These are phyloP conservation scores for Gallinago stenura DNA, from an alignment of 2,797 vertebrate genomes.

Conservation along the genomic window DNA sequence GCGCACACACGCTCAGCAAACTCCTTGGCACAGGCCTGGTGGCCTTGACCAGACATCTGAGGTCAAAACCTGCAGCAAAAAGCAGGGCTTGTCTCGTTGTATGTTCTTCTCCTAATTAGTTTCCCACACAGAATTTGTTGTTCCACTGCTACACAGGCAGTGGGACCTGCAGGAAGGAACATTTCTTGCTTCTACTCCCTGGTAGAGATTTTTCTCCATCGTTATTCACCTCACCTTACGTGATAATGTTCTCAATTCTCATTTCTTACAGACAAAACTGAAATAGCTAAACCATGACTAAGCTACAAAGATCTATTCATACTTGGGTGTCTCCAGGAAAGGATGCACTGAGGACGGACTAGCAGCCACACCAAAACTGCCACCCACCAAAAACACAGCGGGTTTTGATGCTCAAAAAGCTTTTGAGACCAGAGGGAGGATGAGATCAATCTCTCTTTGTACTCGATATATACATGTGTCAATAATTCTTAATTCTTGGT, in stretches of 20 bases:
- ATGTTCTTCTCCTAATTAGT: not conserved
- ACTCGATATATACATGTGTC: not conserved
- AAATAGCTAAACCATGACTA: not conserved
- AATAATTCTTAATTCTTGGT: not conserved
- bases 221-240: not conserved
- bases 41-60: not conserved
- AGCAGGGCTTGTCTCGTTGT: not conserved
- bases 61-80: not conserved
- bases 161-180: accelerated
- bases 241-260: not conserved
- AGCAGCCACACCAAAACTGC: not conserved
- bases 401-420: not conserved
- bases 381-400: not conserved
- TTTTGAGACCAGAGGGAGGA: not conserved
- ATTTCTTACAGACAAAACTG: not conserved
- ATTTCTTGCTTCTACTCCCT: not conserved
- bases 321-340: not conserved
- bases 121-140: not conserved
- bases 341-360: not conserved
- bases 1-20: not conserved
- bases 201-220: not conserved
- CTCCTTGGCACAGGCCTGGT: not conserved
- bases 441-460: not conserved
- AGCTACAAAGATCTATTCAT: not conserved
- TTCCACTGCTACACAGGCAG: not conserved